phyloP scores from a whole-genome alignment of 2,113 vertebrate species.

The Toxostoma redivivum region DNA sequence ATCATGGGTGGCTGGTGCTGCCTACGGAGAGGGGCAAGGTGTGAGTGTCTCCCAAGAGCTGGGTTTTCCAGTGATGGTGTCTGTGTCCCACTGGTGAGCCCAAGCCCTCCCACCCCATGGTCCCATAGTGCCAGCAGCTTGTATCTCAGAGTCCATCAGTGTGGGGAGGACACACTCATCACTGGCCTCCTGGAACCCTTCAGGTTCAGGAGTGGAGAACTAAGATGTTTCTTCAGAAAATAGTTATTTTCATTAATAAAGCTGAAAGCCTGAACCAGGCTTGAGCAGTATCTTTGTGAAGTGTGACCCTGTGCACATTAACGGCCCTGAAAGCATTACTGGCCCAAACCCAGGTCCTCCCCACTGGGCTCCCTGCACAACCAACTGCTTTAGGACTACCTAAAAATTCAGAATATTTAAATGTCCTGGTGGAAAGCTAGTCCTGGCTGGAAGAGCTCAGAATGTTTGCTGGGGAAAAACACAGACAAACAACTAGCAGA shows the following conservation, averaged over 20 bases:
- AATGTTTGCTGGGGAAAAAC: neutral
- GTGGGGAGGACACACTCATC: neutral
- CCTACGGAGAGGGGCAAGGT: neutral
- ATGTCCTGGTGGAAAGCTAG: neutral
- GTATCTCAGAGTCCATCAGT: no score
- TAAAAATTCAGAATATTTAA: neutral
- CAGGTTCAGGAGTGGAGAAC: neutral
- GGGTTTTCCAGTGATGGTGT: neutral
- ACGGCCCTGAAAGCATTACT: neutral
- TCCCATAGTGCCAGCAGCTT: neutral
- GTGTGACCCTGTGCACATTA: fast-evolving
- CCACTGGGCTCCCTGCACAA: neutral
- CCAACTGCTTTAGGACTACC: neutral
- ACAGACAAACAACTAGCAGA: neutral
- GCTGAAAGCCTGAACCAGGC: neutral
- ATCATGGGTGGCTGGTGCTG: fast-evolving
- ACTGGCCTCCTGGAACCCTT: neutral
- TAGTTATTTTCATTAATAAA: neutral
- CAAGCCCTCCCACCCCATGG: neutral
- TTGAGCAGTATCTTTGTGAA: neutral
- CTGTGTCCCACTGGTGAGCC: neutral
- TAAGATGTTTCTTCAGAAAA: neutral
- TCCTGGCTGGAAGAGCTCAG: neutral
- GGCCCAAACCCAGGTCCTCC: neutral
- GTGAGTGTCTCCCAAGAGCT: fast-evolving